Percentiles rank a stretch among this genome's conserved stretches.
Evolutionary conservation across 2,888 invertebrate species (phyloP).

Genomic region (Sminthurinus aureus): DNA sequence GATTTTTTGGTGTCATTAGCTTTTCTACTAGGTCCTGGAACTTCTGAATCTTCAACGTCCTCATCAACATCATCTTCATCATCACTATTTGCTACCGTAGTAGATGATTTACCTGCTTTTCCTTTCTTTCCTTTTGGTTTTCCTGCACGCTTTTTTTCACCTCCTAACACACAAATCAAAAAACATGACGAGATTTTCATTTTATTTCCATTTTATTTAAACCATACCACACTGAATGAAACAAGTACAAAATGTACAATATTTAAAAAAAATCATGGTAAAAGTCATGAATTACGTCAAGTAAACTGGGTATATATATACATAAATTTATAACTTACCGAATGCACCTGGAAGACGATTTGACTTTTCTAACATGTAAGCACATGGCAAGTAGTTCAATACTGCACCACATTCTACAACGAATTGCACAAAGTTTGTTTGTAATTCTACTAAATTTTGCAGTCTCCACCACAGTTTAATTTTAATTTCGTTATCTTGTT

Average conservation of each 20-base stretch:
- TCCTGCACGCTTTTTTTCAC: conserved; percentile 5
- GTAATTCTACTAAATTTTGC: conserved; percentile 20
- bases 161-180: neutral
- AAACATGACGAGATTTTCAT: neutral
- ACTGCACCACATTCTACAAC: conserved; percentile 6
- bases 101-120: neutral
- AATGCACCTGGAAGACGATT: neutral
- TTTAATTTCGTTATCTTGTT: conserved; percentile 13
- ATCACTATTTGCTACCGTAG: neutral
- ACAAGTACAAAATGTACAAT: neutral
- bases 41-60: neutral
- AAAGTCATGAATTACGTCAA: no score
- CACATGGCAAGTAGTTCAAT: conserved; percentile 23
- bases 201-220: neutral
- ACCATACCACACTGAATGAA: neutral
- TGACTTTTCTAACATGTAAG: conserved; percentile 33
- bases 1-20: neutral
- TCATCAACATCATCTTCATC: conserved; percentile 13
- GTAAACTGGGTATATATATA: neutral
- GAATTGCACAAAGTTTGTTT: conserved; percentile 18
- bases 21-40: neutral
- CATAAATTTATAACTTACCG: neutral
- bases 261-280: no score
- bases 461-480: conserved; percentile 31
- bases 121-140: conserved; percentile 15